Base-by-base conservation (phyloP, 2,113 vertebrate species). In the Callopanchax toddi region DNA sequence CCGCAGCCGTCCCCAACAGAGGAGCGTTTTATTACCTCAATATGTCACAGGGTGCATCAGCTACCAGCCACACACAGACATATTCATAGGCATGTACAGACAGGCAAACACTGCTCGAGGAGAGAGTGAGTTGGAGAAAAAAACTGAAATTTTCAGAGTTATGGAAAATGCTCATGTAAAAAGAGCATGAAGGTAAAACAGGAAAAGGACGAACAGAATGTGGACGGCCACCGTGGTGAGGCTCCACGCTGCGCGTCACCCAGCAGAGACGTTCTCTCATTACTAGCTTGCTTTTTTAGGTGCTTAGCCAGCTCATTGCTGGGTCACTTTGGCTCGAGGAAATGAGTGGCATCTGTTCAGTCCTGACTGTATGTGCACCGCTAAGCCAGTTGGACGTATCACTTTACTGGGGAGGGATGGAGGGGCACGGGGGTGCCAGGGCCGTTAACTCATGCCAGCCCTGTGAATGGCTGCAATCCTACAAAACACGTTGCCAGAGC, bases 11-110 rank as follows among this genome's bases (percentile, higher is more conserved):
- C 91, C 87, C 89, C 44, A 4, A 71, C 50, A 81, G 91, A 91
- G 72, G 49, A 76, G 69, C 74, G 89, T 90, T 93, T 92, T 91
- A 92, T 91, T 92, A 89, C 90, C 89, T 77, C 91, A 86, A 91
- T 93, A 91, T 91, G 89, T 91, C 91, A 91, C 78, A 87, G 64
- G 85, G 78, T 50, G 70, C 83, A 86, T 86, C 86, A 73, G 74
- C 77, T 46, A 67, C 49, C 60, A 62, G 67, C 44, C 56, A 65
- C 59, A 56, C 61, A 29, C 17, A 18, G 9, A 5, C 4, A 12
- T 60, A 17, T 46, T 60, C 29, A 32, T 43, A 58, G 10, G 9
- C 70, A 52, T 10, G 48, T 29, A 55, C 51, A 46, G 20, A 45
- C 55, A 59, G 12, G 21, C 26, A 63, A 20, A 36, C 34, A 53